Base-by-base conservation (phyloP, 1,140 invertebrate species). In the Trypoxylus dichotomus region DNA sequence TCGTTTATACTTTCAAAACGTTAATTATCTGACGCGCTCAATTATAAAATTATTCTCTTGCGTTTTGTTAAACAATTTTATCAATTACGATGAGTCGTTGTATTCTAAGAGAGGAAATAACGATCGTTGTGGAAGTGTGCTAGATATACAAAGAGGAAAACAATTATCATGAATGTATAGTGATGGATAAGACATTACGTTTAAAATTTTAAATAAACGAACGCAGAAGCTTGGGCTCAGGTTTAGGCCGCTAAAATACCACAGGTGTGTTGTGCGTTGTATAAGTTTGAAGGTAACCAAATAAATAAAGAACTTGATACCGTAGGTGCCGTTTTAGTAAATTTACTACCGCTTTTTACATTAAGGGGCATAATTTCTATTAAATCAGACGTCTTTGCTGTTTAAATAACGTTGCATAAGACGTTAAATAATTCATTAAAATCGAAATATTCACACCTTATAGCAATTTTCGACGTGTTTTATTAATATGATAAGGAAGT, bases 261-360 rank as follows among this genome's bases (percentile, higher is more conserved):
- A 68, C 8, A 68, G 60, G 27, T 68, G 60, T 68, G 60, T 68
- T 25, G 60, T 68, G 60, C 60, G 60, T 68, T 68, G 60, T 68
- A 68, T 68, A 68, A 68, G 24, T 68, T 7, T 29, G 60, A 25
- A 68, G 11, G 60, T 24, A 54, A 19, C 7, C 6, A 54, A 19
- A 54, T 19, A 54, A n/a, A 19, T n/a, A 54, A 54, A 54, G 47
- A 54, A 19, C 47, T 54, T n/a, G 32, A 8, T 8, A 8, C 10
- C 10, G 32, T 37, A 37, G 10, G 32, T 0, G 32, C 32, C 10
- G 10, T 37, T 37, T 37, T 37, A 37, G 32, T 37, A 0, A 8
- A 8, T 32, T 32, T 32, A 3, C 32, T n/a, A n/a, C n/a, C n/a
- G n/a, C n/a, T n/a, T n/a, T n/a, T n/a, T n/a, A n/a, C n/a, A n/a